phyloP scores from a whole-genome alignment of 2,113 vertebrate species.

The Vidua macroura region DNA sequence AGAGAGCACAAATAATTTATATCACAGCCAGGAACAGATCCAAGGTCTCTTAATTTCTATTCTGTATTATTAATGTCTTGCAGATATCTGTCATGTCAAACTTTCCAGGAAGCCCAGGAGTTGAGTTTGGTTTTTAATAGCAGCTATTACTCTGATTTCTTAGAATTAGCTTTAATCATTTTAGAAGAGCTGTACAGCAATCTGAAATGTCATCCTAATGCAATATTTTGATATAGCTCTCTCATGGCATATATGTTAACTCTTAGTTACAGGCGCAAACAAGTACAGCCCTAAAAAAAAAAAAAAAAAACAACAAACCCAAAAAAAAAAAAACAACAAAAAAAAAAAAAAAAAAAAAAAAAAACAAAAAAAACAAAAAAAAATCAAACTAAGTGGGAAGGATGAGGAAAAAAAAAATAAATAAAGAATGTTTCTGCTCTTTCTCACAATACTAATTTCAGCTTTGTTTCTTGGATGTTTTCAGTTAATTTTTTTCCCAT shows the following conservation, averaged over 20 bases:
- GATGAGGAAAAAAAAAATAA: background rate
- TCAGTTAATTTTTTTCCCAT: background rate
- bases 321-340: background rate
- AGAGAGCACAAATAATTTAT: constrained; percentile 10
- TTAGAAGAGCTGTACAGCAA: constrained; percentile 51
- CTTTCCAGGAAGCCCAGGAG: constrained; percentile 59
- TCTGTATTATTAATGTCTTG: constrained; percentile 51
- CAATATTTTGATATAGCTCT: constrained; percentile 42
- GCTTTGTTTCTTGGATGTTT: background rate
- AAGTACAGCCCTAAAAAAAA: background rate
- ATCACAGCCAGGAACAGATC: background rate
- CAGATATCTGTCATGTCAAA: constrained; percentile 60
- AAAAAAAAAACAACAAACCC: too few species aligned
- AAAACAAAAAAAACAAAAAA: background rate
- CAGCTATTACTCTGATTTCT: constrained; percentile 67
- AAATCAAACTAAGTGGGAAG: background rate
- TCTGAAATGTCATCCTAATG: constrained; percentile 58
- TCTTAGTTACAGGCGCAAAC: background rate
- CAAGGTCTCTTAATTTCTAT: constrained; percentile 29
- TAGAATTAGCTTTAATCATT: constrained; percentile 64
- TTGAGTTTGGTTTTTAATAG: constrained; percentile 49
- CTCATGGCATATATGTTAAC: background rate
- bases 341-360: background rate
- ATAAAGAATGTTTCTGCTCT: background rate
- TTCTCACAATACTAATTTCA: background rate